Evolutionary conservation across 2,888 invertebrate species (phyloP).

Genomic region (Phoenoteleia sp.): DNA sequence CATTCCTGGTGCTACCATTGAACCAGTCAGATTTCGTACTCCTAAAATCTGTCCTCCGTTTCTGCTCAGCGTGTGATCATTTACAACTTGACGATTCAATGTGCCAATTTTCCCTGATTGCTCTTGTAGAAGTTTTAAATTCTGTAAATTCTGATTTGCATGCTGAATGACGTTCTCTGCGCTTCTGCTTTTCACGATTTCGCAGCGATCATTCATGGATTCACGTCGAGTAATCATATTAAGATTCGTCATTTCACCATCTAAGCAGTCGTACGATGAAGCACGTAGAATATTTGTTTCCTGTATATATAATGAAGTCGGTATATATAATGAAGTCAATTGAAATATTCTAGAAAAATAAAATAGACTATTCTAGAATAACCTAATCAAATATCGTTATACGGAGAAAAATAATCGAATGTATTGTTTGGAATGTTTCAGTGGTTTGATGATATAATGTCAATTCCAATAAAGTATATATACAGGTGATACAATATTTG

Average conservation of each 20-base stretch:
- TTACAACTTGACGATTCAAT: conserved; percentile 65
- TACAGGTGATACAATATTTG: too few species aligned
- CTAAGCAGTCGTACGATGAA: conserved; percentile 62
- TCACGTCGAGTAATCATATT: conserved; percentile 73
- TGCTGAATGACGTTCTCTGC: conserved; percentile 78
- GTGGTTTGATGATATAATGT: too few species aligned
- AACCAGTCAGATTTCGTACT: conserved; percentile 80
- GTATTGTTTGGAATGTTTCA: too few species aligned
- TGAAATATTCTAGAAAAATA: too few species aligned
- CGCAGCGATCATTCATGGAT: conserved; percentile 74
- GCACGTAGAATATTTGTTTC: conserved; percentile 64
- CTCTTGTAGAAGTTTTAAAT: conserved; percentile 80
- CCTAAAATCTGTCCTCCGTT: conserved; percentile 83
- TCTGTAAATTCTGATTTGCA: conserved; percentile 81
- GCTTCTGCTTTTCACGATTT: conserved; percentile 72
- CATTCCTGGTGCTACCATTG: conserved; percentile 73
- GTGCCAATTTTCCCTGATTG: conserved; percentile 74
- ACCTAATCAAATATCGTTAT: too few species aligned
- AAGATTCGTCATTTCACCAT: conserved; percentile 62
- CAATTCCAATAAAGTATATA: too few species aligned
- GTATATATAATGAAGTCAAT: too few species aligned
- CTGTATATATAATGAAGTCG: conserved; percentile 38
- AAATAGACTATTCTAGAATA: too few species aligned
- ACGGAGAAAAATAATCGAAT: too few species aligned
- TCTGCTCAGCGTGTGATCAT: conserved; percentile 71